Base-by-base conservation (phyloP, 2,888 invertebrate genomes). In the Agrochola lychnidis region DNA sequence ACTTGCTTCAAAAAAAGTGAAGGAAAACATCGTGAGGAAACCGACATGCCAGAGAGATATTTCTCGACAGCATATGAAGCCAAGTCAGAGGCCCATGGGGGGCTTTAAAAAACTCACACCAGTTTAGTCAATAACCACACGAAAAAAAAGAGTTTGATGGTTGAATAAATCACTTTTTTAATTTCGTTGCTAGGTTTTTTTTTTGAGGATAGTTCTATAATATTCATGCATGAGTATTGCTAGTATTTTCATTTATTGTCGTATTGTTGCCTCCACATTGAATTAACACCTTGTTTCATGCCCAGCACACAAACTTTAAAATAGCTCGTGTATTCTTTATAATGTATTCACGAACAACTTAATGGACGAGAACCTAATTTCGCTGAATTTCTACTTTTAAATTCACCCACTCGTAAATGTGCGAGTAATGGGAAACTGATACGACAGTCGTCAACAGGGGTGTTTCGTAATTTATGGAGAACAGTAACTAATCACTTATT, bases 361-460 rank as follows among this genome's bases (percentile, higher is more conserved):
- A 45, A 72, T 40, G 22, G 9, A 22, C 25, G n/a, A 51, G 25
- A 45, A 48, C 14, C 30, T 1, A 45, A 48, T 67, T 73, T 77
- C 9, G 71, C 45, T 36, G 59, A 40, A 48, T 14, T 45, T n/a
- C 14, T 36, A 59, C 22, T 75, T 61, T 56, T 45, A 40, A 59
- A 84, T 63, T 62, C 53, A 25, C 22, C 25, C 36, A 53, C n/a
- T 70, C 36, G n/a, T 59, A 56, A 56, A 68, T 48, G 25, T 57
- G 25, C 36, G 30, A 53, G 30, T 71, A 71, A 71, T 71, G 64
- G 56, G 53, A 69, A 70, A 57, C n/a, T 70, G 61, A 71, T 71
- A 56, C 40, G 73, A 42, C 45, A 59, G 42, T 53, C 67, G 73
- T 63, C 48, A 83, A 62, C 66, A 42, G 12, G 30, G 5, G 19